These are phyloP conservation scores for Camelus dromedarius DNA, from an alignment of 2,113 vertebrate species.

Conservation along the genomic window DNA sequence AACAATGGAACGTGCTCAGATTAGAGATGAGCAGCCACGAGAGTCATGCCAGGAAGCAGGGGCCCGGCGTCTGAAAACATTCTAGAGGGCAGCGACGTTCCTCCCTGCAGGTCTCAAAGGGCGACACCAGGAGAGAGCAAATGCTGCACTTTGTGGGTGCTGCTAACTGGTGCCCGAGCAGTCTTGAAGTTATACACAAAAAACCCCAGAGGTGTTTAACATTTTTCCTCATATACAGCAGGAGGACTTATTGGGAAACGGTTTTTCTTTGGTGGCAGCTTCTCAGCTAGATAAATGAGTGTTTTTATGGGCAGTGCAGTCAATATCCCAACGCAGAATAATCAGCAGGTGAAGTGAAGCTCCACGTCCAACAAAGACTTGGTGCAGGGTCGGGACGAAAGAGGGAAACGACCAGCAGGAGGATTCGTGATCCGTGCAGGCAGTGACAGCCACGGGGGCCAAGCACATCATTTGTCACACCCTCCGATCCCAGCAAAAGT, in stretches of 20 bases:
- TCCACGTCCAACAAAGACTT: not conserved
- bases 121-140: not conserved
- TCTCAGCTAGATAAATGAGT: conserved; percentile 54
- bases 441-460: not conserved
- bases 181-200: not conserved
- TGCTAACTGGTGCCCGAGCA: not conserved
- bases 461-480: not conserved
- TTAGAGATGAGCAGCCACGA: conserved; percentile 4
- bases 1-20: conserved; percentile 44
- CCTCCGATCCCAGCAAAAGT: not conserved
- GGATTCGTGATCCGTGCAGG: conserved; percentile 18
- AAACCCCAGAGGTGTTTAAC: not conserved
- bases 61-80: not conserved
- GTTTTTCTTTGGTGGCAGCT: conserved; percentile 52
- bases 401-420: conserved; percentile 33
- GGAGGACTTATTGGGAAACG: conserved; percentile 41
- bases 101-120: not conserved
- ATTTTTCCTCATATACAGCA: not conserved
- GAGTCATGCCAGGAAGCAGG: conserved; percentile 31
- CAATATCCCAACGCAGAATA: conserved; percentile 25
- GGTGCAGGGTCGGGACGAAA: not conserved
- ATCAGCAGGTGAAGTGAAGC: not conserved
- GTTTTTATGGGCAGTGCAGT: conserved; percentile 53
- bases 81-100: not conserved
- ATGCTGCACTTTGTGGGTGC: not conserved